phyloP scores from a whole-genome alignment of 2,113 vertebrate genomes.

The Monarcha castaneiventris region DNA sequence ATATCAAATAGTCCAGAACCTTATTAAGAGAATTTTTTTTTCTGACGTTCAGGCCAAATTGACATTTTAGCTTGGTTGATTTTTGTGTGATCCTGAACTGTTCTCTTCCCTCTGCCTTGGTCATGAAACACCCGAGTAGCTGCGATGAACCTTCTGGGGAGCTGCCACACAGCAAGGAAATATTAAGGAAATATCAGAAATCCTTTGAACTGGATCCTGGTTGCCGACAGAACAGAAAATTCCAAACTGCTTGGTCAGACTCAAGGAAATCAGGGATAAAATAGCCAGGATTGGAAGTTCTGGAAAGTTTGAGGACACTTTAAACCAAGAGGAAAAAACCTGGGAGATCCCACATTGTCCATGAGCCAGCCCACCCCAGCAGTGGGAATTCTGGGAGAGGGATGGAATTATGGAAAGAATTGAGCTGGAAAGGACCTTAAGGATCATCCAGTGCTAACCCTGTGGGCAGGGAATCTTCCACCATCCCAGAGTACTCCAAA shows the following conservation, averaged over 20 bases:
- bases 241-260: neutral
- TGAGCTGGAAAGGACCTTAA: neutral
- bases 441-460: rapidly evolving
- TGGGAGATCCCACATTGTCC: neutral
- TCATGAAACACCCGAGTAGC: neutral
- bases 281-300: rapidly evolving
- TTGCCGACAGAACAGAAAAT: rapidly evolving
- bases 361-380: neutral
- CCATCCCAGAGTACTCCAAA: rapidly evolving
- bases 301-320: neutral
- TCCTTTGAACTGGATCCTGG: neutral
- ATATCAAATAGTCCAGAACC: neutral
- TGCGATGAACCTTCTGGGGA: neutral
- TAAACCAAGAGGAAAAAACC: neutral
- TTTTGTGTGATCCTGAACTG: neutral
- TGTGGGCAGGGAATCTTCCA: neutral
- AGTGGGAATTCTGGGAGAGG: rapidly evolving
- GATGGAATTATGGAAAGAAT: neutral
- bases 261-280: neutral
- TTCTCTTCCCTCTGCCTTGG: neutral
- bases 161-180: neutral
- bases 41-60: neutral
- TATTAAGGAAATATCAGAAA: neutral
- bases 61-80: neutral
- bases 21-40: neutral